These are phyloP conservation scores for Cinara cedri DNA, from an alignment of 2,888 invertebrate species.

Conservation along the genomic window DNA sequence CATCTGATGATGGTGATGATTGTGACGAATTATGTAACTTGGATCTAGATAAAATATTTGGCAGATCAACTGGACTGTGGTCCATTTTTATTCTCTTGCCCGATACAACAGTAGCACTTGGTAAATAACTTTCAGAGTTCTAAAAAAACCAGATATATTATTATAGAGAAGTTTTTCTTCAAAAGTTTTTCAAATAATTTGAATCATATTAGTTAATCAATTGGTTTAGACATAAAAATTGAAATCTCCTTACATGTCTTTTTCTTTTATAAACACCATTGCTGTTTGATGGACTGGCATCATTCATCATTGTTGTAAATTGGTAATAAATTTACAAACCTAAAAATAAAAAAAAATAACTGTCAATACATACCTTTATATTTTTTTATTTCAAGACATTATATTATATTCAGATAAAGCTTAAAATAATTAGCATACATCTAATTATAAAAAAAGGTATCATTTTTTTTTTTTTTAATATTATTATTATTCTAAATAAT, in stretches of 20 bases:
- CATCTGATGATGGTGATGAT: background rate
- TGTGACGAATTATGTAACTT: conserved; percentile 37
- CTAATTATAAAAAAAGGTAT: no score
- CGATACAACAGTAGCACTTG: conserved; percentile 11
- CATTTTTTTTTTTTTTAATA: no score
- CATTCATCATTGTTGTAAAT: conserved; percentile 22
- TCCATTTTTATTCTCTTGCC: conserved; percentile 45
- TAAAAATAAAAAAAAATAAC: conserved; percentile 7
- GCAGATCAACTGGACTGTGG: conserved; percentile 44
- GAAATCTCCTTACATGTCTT: conserved; percentile 32
- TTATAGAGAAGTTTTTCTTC: background rate
- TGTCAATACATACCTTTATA: no score
- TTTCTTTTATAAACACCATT: conserved; percentile 47
- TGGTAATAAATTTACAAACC: background rate
- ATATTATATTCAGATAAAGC: no score
- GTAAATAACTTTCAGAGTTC: conserved; percentile 49
- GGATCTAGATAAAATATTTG: conserved; percentile 53
- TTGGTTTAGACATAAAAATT: background rate
- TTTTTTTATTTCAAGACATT: no score
- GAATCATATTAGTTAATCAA: background rate
- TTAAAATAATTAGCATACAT: no score
- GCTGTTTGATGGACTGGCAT: conserved; percentile 36
- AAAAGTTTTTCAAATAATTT: background rate
- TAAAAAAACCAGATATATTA: conserved; percentile 4
- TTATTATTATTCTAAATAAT: no score